These are phyloP conservation scores for Nothocercus nigrocapillus DNA, from an alignment of 2,113 vertebrate genomes.

Conservation along the genomic window DNA sequence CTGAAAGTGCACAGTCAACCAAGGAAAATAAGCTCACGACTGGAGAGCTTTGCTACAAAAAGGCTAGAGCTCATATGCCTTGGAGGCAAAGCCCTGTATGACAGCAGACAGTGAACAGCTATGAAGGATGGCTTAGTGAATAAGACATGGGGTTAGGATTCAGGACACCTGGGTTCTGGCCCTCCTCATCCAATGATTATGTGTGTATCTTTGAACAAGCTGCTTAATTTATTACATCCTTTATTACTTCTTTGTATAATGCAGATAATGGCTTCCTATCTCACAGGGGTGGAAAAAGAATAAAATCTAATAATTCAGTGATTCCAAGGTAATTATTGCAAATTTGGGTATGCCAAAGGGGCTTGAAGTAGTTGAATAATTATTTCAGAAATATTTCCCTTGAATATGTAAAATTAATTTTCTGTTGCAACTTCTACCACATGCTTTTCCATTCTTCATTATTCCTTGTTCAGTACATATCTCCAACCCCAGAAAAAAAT, in stretches of 20 bases:
- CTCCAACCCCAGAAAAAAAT: neutral
- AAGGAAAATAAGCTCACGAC: neutral
- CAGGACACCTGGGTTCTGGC: conserved; percentile 45
- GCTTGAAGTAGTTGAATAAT: neutral
- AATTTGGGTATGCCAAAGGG: neutral
- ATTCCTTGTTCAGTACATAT: neutral
- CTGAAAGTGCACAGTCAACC: neutral
- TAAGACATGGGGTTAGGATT: neutral
- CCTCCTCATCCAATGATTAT: conserved; percentile 52
- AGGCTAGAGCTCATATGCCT: neutral
- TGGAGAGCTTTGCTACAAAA: neutral
- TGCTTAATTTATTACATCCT: conserved; percentile 42
- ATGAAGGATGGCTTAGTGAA: conserved; percentile 27
- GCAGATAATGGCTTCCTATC: conserved; percentile 5
- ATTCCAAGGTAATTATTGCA: neutral
- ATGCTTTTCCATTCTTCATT: neutral
- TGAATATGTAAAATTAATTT: neutral
- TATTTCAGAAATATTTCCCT: neutral
- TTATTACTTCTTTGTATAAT: conserved; percentile 1
- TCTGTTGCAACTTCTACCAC: neutral
- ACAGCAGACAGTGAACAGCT: conserved; percentile 13
- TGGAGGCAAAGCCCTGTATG: neutral
- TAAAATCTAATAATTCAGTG: neutral
- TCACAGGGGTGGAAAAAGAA: neutral
- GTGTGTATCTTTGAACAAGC: conserved; percentile 31